Evolutionary conservation across 2,113 vertebrate species (phyloP), one percentile per base, ranked within the genome.

Genomic region (Microtus oregoni): DNA sequence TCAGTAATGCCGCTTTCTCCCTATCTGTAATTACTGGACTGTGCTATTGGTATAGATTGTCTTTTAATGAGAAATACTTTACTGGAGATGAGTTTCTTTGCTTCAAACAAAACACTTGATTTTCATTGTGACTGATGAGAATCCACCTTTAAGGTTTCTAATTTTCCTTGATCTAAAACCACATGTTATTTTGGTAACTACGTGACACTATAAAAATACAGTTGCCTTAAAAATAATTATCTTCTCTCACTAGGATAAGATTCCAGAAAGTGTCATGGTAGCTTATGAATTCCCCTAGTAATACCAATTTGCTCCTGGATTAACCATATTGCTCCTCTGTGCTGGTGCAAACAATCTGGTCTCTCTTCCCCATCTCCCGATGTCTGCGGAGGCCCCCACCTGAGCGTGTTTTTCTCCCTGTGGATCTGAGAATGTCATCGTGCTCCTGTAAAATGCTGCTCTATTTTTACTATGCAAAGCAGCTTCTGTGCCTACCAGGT

Each of bases 341-440:
- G n/a, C 12, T 24, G 20, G 2, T 7, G 0, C 3, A 1, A 86
- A 82, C 86, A 77, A 17, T 41, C 63, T 32, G 22, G 0, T 63
- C 26, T 67, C 89, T 58, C 58, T 89, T 86, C 38, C 19, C 1
- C 9, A 28, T 38, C 28, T 44, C 89, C 52, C 9, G 5, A 52
- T 8, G 41, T 94, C 92, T 95, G 41, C 26, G 24, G 28, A 68
- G 38, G 38, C 94, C 52, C 76, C 65, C 70, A 75, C 20, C 41
- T 83, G 55, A 52, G 38, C 22, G 83, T 63, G 67, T 73, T 91
- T 91, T 91, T 63, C 86, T 90, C 82, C 92, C 92, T 61, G 79
- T 50, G 32, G 72, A 95, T 96, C 92, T 93, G 94, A 96, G 93
- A 96, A 96, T 92, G 85, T 96, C 93, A 92, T 0, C 65, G 76